Percentiles rank a stretch among this genome's conserved stretches.
phyloP scores from a whole-genome alignment of 2,113 vertebrate species.

The Herpailurus yagouaroundi region DNA sequence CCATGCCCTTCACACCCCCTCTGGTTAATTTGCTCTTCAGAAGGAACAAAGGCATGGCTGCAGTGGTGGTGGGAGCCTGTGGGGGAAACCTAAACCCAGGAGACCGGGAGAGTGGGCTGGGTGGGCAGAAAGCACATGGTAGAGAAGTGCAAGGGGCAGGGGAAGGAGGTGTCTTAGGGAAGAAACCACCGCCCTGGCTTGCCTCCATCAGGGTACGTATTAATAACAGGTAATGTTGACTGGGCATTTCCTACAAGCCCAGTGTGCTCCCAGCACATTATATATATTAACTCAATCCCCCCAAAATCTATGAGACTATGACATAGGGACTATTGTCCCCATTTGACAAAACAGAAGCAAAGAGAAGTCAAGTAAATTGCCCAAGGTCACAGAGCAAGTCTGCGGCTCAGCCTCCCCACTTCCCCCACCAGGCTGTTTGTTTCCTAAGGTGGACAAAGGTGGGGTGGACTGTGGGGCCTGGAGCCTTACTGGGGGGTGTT shows the following conservation, averaged over 20 bases:
- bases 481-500: neutral
- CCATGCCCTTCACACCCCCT: conserved; percentile 17
- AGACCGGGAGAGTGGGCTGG: neutral
- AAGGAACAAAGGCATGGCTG: neutral
- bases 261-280: neutral
- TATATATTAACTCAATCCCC: neutral
- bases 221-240: too few relatives aligned
- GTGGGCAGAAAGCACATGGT: fast-evolving
- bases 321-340: neutral
- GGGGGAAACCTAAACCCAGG: neutral
- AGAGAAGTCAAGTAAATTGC: neutral
- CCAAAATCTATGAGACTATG: neutral
- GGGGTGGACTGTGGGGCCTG: too few relatives aligned
- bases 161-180: neutral
- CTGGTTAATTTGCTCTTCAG: neutral
- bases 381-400: neutral
- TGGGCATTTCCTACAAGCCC: neutral
- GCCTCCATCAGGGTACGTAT: neutral
- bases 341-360: neutral
- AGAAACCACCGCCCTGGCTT: neutral
- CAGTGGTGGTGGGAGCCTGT: neutral
- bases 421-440: neutral
- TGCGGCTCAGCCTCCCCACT: neutral
- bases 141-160: neutral
- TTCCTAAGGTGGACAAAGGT: neutral